Base-by-base conservation (phyloP, 2,113 vertebrate species). In the Toxotes jaculatrix region DNA sequence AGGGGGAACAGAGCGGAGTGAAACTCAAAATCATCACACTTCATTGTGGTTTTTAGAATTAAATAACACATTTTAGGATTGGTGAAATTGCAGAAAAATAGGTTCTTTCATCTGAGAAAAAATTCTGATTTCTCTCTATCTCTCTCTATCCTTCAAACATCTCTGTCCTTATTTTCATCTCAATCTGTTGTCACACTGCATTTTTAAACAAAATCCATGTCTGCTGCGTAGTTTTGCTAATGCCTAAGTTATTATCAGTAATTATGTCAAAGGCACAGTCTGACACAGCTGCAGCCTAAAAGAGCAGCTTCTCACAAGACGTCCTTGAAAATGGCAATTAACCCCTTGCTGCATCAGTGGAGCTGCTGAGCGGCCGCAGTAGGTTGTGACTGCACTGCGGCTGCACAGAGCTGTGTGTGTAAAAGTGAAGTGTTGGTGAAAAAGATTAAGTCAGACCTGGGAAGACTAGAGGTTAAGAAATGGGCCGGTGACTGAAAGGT, bases 301-400 rank as follows among this genome's bases (percentile, higher is more conserved):
- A 49, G 43, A 67, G 47, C 55, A 7, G 65, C 38, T 47, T 82
- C 31, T 64, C 67, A 77, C 63, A 71, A 81, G 57, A 77, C 69
- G 84, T 73, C 84, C 79, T 85, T 84, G 68, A 80, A 83, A 88
- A 79, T 64, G 62, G 45, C 69, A 84, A 83, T 86, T 66, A 91
- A 83, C 82, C 73, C 62, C 8, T 17, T 12, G n/a, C 56, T 82
- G 83, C 79, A 75, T 74, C 56, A 17, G 67, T 77, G 64, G 80
- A 76, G 42, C 62, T 27, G 49, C 79, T 77, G 47, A n/a, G 69
- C 3, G 4, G 65, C 76, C 65, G 56, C 84, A 27, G 31, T 31
- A 42, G 77, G 57, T 67, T 67, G 38, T 7, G 9, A 21, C 32
- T 59, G 79, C 32, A 23, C 60, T 45, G 65, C 23, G 6, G 23